Evolutionary conservation across 2,888 invertebrate genomes (phyloP).

Genomic region (Ashinkailepas kermadecensis): DNA sequence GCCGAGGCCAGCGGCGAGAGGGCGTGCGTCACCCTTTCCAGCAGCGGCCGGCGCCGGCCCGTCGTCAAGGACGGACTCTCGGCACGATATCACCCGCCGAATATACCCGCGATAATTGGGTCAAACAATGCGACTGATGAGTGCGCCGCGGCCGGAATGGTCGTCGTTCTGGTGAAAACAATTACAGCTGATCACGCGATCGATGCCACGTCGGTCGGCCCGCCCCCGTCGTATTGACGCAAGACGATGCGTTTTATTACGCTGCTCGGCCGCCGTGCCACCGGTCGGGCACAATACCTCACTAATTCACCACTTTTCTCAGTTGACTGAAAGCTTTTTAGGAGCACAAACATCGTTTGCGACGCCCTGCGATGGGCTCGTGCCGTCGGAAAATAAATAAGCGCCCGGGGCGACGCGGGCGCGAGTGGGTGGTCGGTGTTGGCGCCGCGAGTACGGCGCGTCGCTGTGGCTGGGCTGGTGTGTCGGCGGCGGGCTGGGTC

Average conservation of each 20-base stretch:
- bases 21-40: neutral
- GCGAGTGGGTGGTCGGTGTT: neutral
- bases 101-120: neutral
- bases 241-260: neutral
- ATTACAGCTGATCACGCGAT: slow-evolving; percentile 14
- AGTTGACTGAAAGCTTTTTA: slow-evolving; percentile 21
- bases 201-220: neutral
- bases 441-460: neutral
- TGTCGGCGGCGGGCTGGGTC: too few species aligned
- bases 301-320: slow-evolving; percentile 21
- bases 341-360: slow-evolving; percentile 19
- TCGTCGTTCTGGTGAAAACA: slow-evolving; percentile 9
- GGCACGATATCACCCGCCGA: neutral
- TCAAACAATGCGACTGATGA: slow-evolving; percentile 10
- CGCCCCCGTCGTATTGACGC: neutral
- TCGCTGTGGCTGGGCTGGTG: too few species aligned
- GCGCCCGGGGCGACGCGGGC: neutral
- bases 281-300: neutral
- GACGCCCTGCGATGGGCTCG: slow-evolving; percentile 15
- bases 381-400: slow-evolving; percentile 19
- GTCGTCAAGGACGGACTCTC: neutral
- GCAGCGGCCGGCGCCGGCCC: too few species aligned
- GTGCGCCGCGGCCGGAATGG: neutral
- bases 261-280: neutral
- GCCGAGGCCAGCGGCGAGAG: neutral